Evolutionary conservation across 1,140 invertebrate genomes (phyloP), one percentile per base, ranked within the genome.

Genomic region (Drosophila tropicalis): DNA sequence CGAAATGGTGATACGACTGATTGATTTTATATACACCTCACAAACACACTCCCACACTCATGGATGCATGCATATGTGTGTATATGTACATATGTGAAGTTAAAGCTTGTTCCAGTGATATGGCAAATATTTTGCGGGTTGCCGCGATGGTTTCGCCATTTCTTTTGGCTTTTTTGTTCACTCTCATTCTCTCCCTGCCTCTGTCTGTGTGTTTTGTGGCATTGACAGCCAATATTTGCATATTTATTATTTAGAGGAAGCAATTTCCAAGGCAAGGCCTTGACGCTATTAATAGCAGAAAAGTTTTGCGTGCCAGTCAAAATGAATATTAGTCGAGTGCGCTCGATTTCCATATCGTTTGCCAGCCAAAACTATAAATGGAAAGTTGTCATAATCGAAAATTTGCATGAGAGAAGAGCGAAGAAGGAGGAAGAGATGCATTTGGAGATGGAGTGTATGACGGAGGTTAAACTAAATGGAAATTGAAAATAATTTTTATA

Each of bases 401-500:
- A 84, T 85, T 86, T 78, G 70, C 70, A 72, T 79, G 47, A 55
- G 54, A 69, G 29, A 29, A 29, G 25, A 40, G 44, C 17, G 17
- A 17, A 17, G 56, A 17, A 22, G 34, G 12, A 13, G 17, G 7
- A 15, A 7, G 15, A 19, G 17, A 29, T 3, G 15, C 2, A 22
- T 9, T 3, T 9, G 10, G 17, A 51, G 17, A 22, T 9, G 10
- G 44, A 29, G 29, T 29, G 29, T 29, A 6, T 7, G 44, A 9
- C 5, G 5, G n/a, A 12, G 44, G 44, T 19, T 51, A 55, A 32
- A 56, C 63, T 60, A 81, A 74, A 74, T 74, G 70, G 76, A 70
- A 83, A 78, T 79, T 79, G 67, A 79, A 73, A 65, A 54, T 74
- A 51, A 69, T 68, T 68, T 63, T 58, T 55, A 62, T 60, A 62